A percentile compares a stretch with the other conserved stretches of the same genome.
Conservation (phyloP, 1,140 invertebrate genomes). For the Euschistus heros region DNA sequence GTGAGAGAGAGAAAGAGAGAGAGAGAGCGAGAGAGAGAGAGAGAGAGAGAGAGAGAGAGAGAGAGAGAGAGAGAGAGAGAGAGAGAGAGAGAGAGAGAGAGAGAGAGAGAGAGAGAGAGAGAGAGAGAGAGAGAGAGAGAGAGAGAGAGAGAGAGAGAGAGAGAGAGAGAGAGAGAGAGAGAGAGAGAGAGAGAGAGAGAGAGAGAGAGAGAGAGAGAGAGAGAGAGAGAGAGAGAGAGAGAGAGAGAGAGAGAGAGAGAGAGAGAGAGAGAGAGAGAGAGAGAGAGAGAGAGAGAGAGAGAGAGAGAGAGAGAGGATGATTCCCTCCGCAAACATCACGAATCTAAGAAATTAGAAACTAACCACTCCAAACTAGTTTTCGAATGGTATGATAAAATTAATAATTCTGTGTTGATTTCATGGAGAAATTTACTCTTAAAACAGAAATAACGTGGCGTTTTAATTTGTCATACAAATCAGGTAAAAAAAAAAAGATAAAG, state of each 20-base stretch:
- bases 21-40: conserved; percentile 3
- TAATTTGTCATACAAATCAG: too few relatives aligned
- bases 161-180: conserved; percentile 16
- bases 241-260: conserved; percentile 16
- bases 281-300: conserved; percentile 3
- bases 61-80: conserved; percentile 14
- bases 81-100: conserved; percentile 14
- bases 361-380: too few relatives aligned
- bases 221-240: conserved; percentile 18
- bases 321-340: too few relatives aligned
- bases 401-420: too few relatives aligned
- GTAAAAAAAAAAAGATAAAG: too few relatives aligned
- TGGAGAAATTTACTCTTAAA: too few relatives aligned
- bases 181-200: conserved; percentile 18
- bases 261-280: conserved; percentile 11
- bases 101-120: conserved; percentile 14
- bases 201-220: conserved; percentile 19
- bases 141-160: conserved; percentile 16
- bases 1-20: conserved; percentile 11
- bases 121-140: conserved; percentile 12
- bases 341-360: too few relatives aligned
- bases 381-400: too few relatives aligned
- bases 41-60: neutral
- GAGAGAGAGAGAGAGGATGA: conserved; percentile 2
- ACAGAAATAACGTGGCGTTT: too few relatives aligned